phyloP scores from a whole-genome alignment of 2,888 invertebrate species.

The Carpatolechia fugitivella region DNA sequence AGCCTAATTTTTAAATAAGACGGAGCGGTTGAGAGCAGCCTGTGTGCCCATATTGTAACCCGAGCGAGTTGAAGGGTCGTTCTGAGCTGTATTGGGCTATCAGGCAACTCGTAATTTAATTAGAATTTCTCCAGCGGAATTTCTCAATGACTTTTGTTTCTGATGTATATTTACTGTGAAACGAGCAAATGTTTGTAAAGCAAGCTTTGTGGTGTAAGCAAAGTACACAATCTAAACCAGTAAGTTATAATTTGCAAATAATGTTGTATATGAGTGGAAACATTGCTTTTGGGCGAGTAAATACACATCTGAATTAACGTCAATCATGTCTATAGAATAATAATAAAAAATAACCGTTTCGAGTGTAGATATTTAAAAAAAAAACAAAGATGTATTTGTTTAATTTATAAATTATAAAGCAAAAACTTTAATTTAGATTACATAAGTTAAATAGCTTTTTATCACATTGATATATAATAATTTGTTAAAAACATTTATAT shows the following conservation, averaged over 20 bases:
- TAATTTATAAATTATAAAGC: too few species aligned
- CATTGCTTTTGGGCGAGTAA: too few species aligned
- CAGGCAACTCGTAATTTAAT: slow-evolving; percentile 45
- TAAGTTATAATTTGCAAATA: neutral
- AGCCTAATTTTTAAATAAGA: too few species aligned
- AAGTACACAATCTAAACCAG: neutral
- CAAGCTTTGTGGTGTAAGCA: neutral
- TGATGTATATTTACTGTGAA: slow-evolving; percentile 50
- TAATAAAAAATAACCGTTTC: too few species aligned
- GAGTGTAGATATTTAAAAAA: too few species aligned
- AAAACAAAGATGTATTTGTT: too few species aligned
- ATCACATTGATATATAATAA: too few species aligned
- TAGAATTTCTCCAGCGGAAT: slow-evolving; percentile 63
- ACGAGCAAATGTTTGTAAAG: slow-evolving; percentile 31
- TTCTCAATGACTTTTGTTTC: slow-evolving; percentile 59
- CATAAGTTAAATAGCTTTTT: too few species aligned
- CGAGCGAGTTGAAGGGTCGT: slow-evolving; percentile 53
- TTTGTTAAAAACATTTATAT: too few species aligned
- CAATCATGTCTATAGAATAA: too few species aligned
- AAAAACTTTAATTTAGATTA: too few species aligned
- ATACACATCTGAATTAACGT: too few species aligned
- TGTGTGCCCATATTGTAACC: slow-evolving; percentile 56
- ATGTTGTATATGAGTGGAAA: neutral
- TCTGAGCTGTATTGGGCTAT: slow-evolving; percentile 50
- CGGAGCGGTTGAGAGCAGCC: neutral